A percentile compares a stretch with the other conserved stretches of the same genome.
Conservation (phyloP, 1,140 invertebrate species). For the Rhysida immarginata region DNA sequence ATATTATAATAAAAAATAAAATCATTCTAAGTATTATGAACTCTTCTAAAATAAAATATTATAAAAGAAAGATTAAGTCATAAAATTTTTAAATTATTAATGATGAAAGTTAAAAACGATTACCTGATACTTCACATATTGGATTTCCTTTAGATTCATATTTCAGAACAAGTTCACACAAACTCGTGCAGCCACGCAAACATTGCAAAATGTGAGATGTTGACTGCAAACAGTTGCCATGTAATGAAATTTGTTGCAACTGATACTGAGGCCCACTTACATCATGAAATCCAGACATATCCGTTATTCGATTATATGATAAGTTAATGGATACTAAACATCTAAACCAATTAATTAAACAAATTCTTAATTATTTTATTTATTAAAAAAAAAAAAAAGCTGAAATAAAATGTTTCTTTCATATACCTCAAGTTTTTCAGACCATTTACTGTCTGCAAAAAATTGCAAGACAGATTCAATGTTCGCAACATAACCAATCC, state of each 20-base stretch:
- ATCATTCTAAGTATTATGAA: too few species aligned
- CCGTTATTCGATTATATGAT: conserved; percentile 2
- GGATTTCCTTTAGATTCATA: conserved; percentile 2
- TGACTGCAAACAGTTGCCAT: conserved; percentile 1
- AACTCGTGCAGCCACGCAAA: neutral
- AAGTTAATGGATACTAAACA: conserved; percentile 6
- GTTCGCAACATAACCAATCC: conserved; percentile 1
- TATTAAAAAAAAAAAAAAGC: neutral
- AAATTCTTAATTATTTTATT: neutral
- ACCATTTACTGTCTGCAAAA: neutral
- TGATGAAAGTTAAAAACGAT: neutral
- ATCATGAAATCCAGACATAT: neutral
- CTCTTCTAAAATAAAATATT: too few species aligned
- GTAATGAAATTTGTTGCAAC: conserved; percentile 4
- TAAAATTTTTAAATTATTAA: neutral
- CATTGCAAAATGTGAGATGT: neutral
- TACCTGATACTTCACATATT: neutral
- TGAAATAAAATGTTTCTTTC: neutral
- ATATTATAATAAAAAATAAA: too few species aligned
- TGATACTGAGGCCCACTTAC: conserved; percentile 1
- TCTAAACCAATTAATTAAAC: neutral
- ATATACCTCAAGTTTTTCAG: conserved; percentile 2
- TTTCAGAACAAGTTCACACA: conserved; percentile 2
- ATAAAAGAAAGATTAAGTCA: too few species aligned
- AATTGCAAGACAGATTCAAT: conserved; percentile 3